Percentiles rank a stretch among this genome's conserved stretches.
phyloP scores from a whole-genome alignment of 2,797 vertebrate genomes.

The Ctenopoma multispine region DNA sequence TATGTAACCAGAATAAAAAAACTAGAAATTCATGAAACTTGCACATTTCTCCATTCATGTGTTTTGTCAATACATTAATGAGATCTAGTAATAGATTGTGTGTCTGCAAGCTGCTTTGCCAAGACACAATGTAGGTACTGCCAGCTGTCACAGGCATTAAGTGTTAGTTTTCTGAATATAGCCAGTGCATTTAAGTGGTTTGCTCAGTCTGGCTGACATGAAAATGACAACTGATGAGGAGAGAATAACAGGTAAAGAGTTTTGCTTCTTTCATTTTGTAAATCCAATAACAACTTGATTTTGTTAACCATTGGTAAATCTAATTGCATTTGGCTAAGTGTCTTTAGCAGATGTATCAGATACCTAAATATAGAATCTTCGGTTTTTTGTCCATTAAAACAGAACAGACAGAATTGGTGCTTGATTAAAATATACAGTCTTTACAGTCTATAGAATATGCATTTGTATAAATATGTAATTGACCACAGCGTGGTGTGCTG shows the following conservation, averaged over 20 bases:
- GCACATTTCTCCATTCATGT: not conserved
- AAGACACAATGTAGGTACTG: slow-evolving; percentile 8
- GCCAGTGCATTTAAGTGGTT: not conserved
- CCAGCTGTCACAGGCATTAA: slow-evolving; percentile 17
- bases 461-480: no score
- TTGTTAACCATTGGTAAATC: not conserved
- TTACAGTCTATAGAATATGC: no score
- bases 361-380: not conserved
- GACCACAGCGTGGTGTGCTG: no score
- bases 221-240: not conserved
- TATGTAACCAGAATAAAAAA: not conserved
- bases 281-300: not conserved
- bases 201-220: not conserved
- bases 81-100: slow-evolving; percentile 10
- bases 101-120: slow-evolving; percentile 11
- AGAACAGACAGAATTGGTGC: no score
- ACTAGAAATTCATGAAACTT: not conserved
- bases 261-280: not conserved
- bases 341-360: not conserved
- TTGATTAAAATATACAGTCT: no score
- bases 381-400: not conserved
- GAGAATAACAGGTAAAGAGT: not conserved
- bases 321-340: not conserved
- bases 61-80: slow-evolving; percentile 6
- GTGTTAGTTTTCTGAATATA: not conserved